A percentile compares a stretch with the other conserved stretches of the same genome.
Evolutionary conservation across 2,797 vertebrate species (phyloP).

Genomic region (Bryconaethiops microstoma): DNA sequence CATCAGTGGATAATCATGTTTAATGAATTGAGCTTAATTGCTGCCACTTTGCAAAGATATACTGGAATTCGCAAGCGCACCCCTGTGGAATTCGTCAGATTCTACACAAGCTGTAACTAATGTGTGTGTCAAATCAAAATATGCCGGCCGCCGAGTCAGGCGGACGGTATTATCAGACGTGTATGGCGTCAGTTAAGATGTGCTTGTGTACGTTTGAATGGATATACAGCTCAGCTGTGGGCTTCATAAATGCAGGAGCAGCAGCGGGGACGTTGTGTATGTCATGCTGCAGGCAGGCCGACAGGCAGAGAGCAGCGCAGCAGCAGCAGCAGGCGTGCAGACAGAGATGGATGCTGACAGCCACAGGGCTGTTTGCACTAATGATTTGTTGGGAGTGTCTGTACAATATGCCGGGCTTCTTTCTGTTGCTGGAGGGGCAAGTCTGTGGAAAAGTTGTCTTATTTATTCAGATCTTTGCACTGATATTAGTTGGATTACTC

Average conservation of each 20-base stretch:
- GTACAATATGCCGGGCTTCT: constrained; percentile 62
- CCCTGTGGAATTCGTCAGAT: constrained; percentile 61
- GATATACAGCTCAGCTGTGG: constrained; percentile 62
- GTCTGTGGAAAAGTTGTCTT: constrained; percentile 55
- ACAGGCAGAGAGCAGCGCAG: constrained; percentile 33
- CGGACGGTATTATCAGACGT: constrained; percentile 63
- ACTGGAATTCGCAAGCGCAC: neutral
- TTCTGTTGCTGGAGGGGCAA: constrained; percentile 15
- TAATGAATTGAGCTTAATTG: constrained; percentile 76
- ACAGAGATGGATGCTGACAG: constrained; percentile 71
- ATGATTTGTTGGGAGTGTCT: constrained; percentile 72
- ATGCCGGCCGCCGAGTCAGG: constrained; percentile 65
- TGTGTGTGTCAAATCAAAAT: constrained; percentile 70
- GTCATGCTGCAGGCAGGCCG: constrained; percentile 25
- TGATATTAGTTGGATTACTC: constrained; percentile 60
- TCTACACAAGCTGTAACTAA: constrained; percentile 73
- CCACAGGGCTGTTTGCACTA: constrained; percentile 74
- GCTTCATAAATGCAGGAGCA: constrained; percentile 68
- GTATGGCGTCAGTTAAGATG: constrained; percentile 56
- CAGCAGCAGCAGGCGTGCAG: constrained; percentile 52
- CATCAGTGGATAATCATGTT: constrained; percentile 69
- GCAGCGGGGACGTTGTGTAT: constrained; percentile 45
- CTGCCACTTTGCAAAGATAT: constrained; percentile 69
- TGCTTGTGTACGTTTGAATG: constrained; percentile 59
- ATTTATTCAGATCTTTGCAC: constrained; percentile 69